Evolutionary conservation across 2,113 vertebrate species (phyloP).

Genomic region (Megaceryle torquata): DNA sequence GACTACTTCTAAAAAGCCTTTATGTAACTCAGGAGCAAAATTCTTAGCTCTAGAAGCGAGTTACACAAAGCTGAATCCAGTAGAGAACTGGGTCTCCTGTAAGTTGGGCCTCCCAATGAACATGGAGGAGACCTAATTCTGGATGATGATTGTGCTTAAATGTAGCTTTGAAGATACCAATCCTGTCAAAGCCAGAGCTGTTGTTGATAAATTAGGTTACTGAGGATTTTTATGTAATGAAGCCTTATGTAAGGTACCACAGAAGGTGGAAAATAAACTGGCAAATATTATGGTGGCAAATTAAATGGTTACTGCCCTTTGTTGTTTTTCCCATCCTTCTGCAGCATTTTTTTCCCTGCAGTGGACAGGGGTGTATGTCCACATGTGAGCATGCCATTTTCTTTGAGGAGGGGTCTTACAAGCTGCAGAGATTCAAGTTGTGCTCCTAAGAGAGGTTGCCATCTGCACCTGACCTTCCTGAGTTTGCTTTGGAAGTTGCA

Average conservation of each 20-base stretch:
- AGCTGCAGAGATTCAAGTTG: background rate
- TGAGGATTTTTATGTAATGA: background rate
- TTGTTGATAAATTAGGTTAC: background rate
- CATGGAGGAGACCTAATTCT: background rate
- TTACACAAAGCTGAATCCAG: background rate
- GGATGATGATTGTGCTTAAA: background rate
- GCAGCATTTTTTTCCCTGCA: background rate
- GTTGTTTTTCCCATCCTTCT: background rate
- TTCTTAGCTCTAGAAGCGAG: background rate
- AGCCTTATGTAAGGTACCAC: background rate
- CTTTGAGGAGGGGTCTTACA: background rate
- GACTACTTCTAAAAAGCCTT: background rate
- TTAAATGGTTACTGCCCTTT: background rate
- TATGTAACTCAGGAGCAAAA: background rate
- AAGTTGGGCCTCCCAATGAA: background rate
- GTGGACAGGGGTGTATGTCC: background rate
- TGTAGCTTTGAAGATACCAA: background rate
- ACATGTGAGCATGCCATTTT: accelerated
- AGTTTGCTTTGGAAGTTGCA: background rate
- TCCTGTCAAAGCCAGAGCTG: background rate
- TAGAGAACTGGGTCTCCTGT: background rate
- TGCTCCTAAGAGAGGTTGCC: background rate
- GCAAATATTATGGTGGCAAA: background rate
- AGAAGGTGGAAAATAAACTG: background rate
- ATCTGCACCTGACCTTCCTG: background rate